Base-by-base conservation (phyloP, 2,888 invertebrate genomes). In the Synergus laeviventris region DNA sequence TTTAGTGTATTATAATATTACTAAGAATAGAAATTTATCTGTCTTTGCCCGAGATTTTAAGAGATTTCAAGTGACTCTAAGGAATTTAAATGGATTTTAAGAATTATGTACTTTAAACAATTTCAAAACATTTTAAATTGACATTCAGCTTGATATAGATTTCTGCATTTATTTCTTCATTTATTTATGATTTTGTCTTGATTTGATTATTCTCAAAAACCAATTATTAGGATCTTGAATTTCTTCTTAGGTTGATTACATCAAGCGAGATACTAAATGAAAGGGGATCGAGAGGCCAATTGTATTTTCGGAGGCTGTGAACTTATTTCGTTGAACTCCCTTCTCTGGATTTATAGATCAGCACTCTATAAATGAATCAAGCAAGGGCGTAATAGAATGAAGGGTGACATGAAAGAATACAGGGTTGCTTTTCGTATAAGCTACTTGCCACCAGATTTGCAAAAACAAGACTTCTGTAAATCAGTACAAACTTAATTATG, bases 261-360 rank as follows among this genome's bases (percentile, higher is more conserved):
- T 64, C 75, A 59, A 76, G 76, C 78, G 78, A 81, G 78, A 31
- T 74, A 73, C 74, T 76, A 76, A 77, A 60, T 77, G 74, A 74
- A 75, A 80, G 80, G 79, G 81, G 76, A 75, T 81, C 78, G 77
- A 78, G 75, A 78, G 81, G 81, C 77, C 80, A 84, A 84, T 82
- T 82, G 79, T 76, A 83, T 85, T 84, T 83, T 78, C 77, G 78
- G 76, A 79, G 82, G 79, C 80, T 77, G 81, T 81, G 81, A 83
- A 82, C 83, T 81, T 82, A 79, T 82, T 80, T 82, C 79, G 78
- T 76, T 78, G 66, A 78, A 80, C 78, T 81, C 70, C 31, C 45
- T 70, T 70, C 31, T 81, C 79, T 80, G 81, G 82, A 83, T 82
- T 83, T 79, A 81, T 80, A 79, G 82, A 83, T 83, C 83, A 81